Conservation (phyloP, 2,888 invertebrate species). For the Megaustenia siamemsis region DNA sequence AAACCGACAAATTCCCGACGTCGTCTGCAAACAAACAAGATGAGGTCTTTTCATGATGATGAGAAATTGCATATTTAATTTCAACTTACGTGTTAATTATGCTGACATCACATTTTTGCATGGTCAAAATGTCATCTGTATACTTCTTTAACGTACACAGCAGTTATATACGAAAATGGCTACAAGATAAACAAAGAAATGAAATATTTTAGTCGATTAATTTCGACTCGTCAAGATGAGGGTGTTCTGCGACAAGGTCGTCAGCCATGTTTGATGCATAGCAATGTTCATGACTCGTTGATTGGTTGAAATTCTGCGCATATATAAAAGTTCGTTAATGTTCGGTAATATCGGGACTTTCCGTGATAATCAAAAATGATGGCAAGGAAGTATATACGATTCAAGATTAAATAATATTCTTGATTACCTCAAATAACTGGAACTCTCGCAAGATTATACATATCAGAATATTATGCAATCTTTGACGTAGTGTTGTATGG, state of each 20-base stretch:
- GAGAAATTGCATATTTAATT: no score
- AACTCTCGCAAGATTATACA: no score
- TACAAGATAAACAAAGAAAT: neutral
- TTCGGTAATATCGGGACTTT: conserved; percentile 21
- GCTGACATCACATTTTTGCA: neutral
- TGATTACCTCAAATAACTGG: no score
- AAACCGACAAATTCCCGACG: neutral
- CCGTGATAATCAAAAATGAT: conserved; percentile 20
- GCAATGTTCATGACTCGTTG: conserved; percentile 19
- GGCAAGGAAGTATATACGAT: no score
- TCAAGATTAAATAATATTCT: no score
- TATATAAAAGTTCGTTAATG: conserved; percentile 27
- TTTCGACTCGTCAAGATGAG: neutral
- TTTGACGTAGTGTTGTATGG: no score
- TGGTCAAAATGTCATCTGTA: neutral
- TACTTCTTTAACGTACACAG: neutral
- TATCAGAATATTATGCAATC: no score
- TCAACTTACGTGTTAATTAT: neutral
- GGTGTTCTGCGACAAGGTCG: conserved; percentile 41
- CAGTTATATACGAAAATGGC: no score
- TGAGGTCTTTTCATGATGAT: no score
- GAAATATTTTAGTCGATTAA: neutral
- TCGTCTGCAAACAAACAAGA: no score
- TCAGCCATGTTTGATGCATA: conserved; percentile 50
- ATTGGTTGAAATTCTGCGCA: conserved; percentile 47